Evolutionary conservation across 2,888 invertebrate genomes (phyloP).

Genomic region (Eueremaeus valkanovi): DNA sequence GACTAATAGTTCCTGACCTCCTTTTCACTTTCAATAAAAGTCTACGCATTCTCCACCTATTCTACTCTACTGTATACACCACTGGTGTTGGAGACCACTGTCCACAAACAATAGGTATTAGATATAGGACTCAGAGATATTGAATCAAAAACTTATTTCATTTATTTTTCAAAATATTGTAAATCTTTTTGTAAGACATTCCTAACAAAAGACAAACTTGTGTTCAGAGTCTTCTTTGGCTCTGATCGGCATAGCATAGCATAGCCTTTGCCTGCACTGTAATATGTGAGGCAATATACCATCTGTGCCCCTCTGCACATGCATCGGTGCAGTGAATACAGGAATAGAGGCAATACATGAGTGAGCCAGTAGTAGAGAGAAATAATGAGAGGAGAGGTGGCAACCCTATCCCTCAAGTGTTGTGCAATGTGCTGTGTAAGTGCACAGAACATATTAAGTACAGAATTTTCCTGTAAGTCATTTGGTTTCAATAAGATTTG

Average conservation of each 20-base stretch:
- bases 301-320: neutral
- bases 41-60: neutral
- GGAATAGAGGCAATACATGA: neutral
- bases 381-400: neutral
- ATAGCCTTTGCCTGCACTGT: too few species aligned
- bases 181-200: neutral
- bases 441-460: neutral
- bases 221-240: neutral
- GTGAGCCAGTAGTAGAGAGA: neutral
- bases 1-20: conserved; percentile 35
- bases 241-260: neutral
- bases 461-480: neutral
- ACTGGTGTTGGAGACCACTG: neutral
- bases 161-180: neutral
- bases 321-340: neutral
- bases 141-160: neutral
- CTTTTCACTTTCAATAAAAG: conserved; percentile 39
- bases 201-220: neutral
- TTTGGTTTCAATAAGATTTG: neutral
- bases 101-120: conserved; percentile 5
- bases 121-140: neutral
- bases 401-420: neutral
- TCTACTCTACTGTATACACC: neutral
- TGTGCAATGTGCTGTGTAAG: neutral
- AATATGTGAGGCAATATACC: neutral